phyloP scores from a whole-genome alignment of 2,888 invertebrate genomes.

The Odontomyia ornata region DNA sequence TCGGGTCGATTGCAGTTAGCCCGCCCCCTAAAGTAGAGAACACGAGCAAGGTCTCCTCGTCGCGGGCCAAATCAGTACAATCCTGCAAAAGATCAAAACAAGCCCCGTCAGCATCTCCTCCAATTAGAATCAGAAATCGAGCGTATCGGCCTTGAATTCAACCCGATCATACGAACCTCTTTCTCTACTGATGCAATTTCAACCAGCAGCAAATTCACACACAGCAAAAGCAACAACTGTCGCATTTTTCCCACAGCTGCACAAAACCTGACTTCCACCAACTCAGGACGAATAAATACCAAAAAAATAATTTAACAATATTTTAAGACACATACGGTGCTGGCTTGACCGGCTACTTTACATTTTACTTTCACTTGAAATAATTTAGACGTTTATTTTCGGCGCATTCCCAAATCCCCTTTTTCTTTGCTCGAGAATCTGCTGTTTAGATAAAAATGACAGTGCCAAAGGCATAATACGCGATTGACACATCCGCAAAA shows the following conservation, averaged over 20 bases:
- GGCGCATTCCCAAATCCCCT: conserved; percentile 2
- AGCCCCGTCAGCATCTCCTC: background rate
- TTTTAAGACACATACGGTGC: conserved; percentile 17
- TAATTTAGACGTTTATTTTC: conserved; percentile 14
- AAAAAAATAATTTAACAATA: conserved; percentile 20
- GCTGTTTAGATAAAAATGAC: conserved; percentile 30
- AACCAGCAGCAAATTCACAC: conserved; percentile 22
- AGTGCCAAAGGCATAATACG: background rate
- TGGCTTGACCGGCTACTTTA: conserved; percentile 11
- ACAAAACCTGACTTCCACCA: conserved; percentile 9
- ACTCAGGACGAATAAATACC: background rate
- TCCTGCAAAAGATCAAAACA: conserved; percentile 58
- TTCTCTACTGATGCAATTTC: conserved; percentile 38
- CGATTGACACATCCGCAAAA: conserved; percentile 30
- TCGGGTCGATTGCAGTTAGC: conserved; percentile 87
- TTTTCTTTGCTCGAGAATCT: conserved; percentile 26
- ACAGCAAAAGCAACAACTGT: conserved; percentile 38
- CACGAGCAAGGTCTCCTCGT: conserved; percentile 79
- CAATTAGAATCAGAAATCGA: background rate
- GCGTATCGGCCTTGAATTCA: background rate
- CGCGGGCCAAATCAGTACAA: conserved; percentile 73
- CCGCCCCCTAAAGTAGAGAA: conserved; percentile 94
- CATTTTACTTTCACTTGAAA: conserved; percentile 17
- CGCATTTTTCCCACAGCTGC: conserved; percentile 30
- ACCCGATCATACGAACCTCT: conserved; percentile 39